Base-by-base conservation (phyloP, 2,113 vertebrate species). In the Percina caprodes region DNA sequence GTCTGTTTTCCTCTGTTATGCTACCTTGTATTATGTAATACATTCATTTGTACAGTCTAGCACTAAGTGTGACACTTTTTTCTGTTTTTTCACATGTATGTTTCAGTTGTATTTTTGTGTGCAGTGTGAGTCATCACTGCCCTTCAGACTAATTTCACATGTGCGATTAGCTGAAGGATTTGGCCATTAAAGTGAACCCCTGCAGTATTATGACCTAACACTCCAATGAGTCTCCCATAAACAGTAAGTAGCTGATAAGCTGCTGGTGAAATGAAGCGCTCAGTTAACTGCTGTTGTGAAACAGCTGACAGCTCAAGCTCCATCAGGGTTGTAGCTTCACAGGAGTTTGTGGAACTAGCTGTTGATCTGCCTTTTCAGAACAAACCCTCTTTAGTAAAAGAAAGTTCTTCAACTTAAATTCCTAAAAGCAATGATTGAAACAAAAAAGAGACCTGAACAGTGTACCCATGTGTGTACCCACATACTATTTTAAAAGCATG, bases 141-240 rank as follows among this genome's bases (percentile, higher is more conserved):
- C 70, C 46, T 80, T 42, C 80, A 45, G 21, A 45, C 42, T 82
- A 30, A 74, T 45, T 79, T 55, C 74, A 35, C 16, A 21, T 18
- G 33, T 82, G 79, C 60, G 21, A 63, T 66, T 51, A 24, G 15
- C 7, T 49, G 77, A 85, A 67, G 2, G n/a, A 69, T 73, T n/a
- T 30, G 33, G 23, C 56, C 60, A 80, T 88, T 72, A 26, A 74
- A 66, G 15, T 65, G 46, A 67, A 76, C 56, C 66, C 66, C 77
- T 45, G 66, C 51, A 52, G 75, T 39, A 59, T 69, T 26, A 62
- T 74, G 78, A 45, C 75, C 61, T 35, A 10, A 65, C 8, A 35
- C 65, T 77, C 12, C 66, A 67, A 82, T 66, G 79, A 88, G 46
- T 83, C 75, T 59, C 18, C 59, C 69, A 78, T 90, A 72, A 79